Evolutionary conservation across 1,140 invertebrate genomes (phyloP), one percentile per base, ranked within the genome.

Genomic region (Drosophila tropicalis): DNA sequence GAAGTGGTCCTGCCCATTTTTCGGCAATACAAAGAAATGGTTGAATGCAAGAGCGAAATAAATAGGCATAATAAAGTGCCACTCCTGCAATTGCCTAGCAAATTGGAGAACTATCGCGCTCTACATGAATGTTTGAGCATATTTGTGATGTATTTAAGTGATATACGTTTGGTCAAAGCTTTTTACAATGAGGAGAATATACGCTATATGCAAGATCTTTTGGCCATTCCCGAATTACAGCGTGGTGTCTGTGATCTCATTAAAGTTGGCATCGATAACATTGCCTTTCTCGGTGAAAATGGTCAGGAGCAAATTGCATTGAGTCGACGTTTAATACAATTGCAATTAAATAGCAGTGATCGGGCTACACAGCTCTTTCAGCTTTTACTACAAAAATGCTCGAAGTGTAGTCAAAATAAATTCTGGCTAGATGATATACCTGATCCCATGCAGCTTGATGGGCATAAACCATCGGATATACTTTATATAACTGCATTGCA

Each of bases 111-210:
- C 44, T 89, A 87, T 57, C 78, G 85, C 10, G 70, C 73, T 9
- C 62, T 92, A 0, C 77, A 90, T n/a, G 91, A 92, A 29, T 91
- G 91, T 39, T 62, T 92, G 0, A 85, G 81, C 66, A 86, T 91
- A 12, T 91, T 92, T 62, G 81, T 91, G 6, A 87, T 90, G 68
- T 92, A 92, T 70, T 29, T 92, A 32, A 87, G 87, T 54, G 91
- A 92, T 58, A 91, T 91, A 34, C 82, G 91, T 0, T 60, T 92
- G 44, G 77, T 92, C 0, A 92, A 92, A 25, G 90, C 90, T 9
- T 91, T 91, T 32, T 92, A 91, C 70, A 92, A 91, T 60, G 90
- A 91, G 40, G 91, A 92, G 70, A 92, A 92, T 56, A 87, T 92
- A 6, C 55, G 71, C 9, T 86, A 92, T 34, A 91, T 92, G 78